Base-by-base conservation (phyloP, 2,888 invertebrate species). In the Brenthis hecate region DNA sequence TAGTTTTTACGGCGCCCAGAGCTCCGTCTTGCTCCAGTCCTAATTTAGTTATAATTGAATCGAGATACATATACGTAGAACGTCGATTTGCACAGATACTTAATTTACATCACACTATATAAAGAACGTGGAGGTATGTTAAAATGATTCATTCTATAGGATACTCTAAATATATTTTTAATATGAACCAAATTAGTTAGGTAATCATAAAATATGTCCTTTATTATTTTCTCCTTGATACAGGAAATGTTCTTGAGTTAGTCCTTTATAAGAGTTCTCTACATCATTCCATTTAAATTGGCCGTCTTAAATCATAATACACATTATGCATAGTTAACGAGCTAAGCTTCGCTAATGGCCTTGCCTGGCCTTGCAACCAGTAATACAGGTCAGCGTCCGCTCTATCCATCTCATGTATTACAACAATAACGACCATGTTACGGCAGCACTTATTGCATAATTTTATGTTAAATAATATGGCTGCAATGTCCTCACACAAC, bases 361-460 rank as follows among this genome's bases (percentile, higher is more conserved):
- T 91, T 90, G 90, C 79, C 73, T 85, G 91, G 86, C 90, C 91
- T 92, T 91, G 91, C 83, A 81, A 77, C 78, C 77, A 83, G 82
- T 77, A 76, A 77, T 75, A 71, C 75, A 72, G 80, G 79, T 79
- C 80, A 77, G 69, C 75, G 80, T 66, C 77, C 79, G 75, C 73
- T 68, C 67, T 62, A 71, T 66, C 71, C 65, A 65, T 50, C 50
- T 56, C 68, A 71, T 69, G 68, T 69, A 71, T 73, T 64, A 73
- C 63, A 50, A 50, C 53, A 57, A 62, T 71, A 58, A 68, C 53
- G 62, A 64, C 56, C 64, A 67, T 70, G 69, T 72, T 72, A 66
- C 68, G 67, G 62, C 54, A 13, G 56, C 53, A 58, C 51, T 36
- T 62, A 68, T 68, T 61, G 50, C 60, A 55, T 55, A 23, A 51